Percentiles rank a stretch among this genome's conserved stretches.
phyloP scores from a whole-genome alignment of 2,888 invertebrate genomes.

The Papilio gigon region DNA sequence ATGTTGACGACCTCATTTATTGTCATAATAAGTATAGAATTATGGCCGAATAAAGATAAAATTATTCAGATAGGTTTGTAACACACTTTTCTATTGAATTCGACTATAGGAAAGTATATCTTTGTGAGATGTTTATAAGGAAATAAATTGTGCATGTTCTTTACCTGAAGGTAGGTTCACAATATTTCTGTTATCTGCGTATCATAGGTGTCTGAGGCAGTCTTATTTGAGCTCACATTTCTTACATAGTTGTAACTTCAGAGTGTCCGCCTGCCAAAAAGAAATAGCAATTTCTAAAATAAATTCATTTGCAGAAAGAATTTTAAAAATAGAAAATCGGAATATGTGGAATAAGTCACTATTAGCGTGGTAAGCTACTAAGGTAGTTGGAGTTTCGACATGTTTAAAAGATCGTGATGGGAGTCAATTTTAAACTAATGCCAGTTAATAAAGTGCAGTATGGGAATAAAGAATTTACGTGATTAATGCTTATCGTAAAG shows the following conservation, averaged over 20 bases:
- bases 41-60: no score
- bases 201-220: not conserved
- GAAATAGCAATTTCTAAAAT: not conserved
- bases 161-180: not conserved
- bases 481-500: not conserved
- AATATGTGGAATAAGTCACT: not conserved
- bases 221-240: not conserved
- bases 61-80: no score
- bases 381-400: not conserved
- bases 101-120: no score
- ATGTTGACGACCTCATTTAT: no score
- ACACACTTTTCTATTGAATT: no score
- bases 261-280: not conserved
- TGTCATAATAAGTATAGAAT: no score
- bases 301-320: not conserved
- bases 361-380: not conserved
- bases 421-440: not conserved
- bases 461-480: not conserved
- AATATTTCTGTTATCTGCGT: not conserved
- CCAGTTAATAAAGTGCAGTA: not conserved
- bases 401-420: not conserved
- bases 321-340: no score
- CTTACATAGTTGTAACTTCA: not conserved
- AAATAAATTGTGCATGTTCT: not conserved
- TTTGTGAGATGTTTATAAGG: not conserved